phyloP scores from a whole-genome alignment of 2,797 vertebrate genomes.

The Bovichtus diacanthus region DNA sequence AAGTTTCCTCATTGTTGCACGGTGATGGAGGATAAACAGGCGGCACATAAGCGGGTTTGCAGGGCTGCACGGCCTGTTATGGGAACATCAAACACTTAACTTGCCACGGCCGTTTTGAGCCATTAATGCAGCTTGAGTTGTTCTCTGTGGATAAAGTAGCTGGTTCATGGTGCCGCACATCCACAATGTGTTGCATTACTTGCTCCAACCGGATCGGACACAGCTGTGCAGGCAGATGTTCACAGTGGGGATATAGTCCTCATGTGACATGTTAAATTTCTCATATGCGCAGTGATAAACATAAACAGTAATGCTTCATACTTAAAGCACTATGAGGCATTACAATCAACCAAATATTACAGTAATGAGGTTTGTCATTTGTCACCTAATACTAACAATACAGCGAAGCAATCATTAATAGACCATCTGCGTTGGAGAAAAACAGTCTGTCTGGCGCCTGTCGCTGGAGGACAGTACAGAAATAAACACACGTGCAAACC shows the following conservation, averaged over 20 bases:
- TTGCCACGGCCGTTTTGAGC: neutral
- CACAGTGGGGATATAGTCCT: conserved; percentile 16
- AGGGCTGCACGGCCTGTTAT: neutral
- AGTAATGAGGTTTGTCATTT: neutral
- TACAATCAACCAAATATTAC: neutral
- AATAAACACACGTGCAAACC: neutral
- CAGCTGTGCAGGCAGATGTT: conserved; percentile 58
- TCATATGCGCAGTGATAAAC: conserved; percentile 20
- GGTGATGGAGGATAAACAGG: neutral
- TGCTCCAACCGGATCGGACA: conserved; percentile 8
- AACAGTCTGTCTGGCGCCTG: neutral
- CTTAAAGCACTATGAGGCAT: neutral
- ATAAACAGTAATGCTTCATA: conserved; percentile 18
- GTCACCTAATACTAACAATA: neutral
- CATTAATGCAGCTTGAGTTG: neutral
- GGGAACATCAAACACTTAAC: neutral
- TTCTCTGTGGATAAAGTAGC: neutral
- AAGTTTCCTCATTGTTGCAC: neutral
- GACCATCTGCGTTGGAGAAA: neutral
- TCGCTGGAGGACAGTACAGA: neutral
- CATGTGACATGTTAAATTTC: conserved; percentile 28
- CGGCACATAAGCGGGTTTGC: neutral
- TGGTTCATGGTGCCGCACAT: neutral
- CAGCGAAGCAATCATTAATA: neutral
- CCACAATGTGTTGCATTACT: neutral